Base-by-base conservation (phyloP, 2,113 vertebrate genomes). In the Dasypus novemcinctus region DNA sequence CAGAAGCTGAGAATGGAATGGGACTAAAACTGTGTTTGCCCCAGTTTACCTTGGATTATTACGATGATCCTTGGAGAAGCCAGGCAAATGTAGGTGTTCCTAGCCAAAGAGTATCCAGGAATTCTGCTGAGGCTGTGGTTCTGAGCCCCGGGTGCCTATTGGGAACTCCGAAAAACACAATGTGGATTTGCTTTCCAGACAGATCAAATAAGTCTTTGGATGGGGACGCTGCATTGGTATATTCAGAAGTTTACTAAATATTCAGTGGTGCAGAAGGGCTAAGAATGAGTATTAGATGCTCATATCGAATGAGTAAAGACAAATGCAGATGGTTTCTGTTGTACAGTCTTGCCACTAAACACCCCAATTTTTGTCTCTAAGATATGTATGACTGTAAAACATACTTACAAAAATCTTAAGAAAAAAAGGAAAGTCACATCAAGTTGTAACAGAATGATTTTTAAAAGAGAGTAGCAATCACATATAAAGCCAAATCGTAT, bases 251-350 rank as follows among this genome's bases (percentile, higher is more conserved):
- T 64, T 17, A 33, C 14, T 4, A 7, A 18, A 8, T 36, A 27
- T 38, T 31, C 46, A 27, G 5, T 0, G 0, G 1, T 6, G 69
- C 43, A 27, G 13, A 6, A 27, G 8, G 5, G 0, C 38, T 41
- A 13, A 61, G 71, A 54, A 9, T 1, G 17, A 33, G 52, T 36
- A 17, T 31, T 63, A 14, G 7, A 9, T 7, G 33, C 7, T 54
- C 29, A 1, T 0, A 7, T 13, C 0, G 0, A n/a, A 61, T 33
- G 43, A 27, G 0, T 3, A 1, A 1, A 14, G 17, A 10, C 54
- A 27, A 18, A 4, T 11, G 15, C 41, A 2, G 2, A 69, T 10
- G 12, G 20, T 2, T 59, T 20, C 9, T 11, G 31, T 38, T 11
- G 8, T 3, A 36, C 4, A 9, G 3, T 3, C 8, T 31, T 15